Conservation (phyloP, 2,113 vertebrate species). For the Malurus cyaneus region DNA sequence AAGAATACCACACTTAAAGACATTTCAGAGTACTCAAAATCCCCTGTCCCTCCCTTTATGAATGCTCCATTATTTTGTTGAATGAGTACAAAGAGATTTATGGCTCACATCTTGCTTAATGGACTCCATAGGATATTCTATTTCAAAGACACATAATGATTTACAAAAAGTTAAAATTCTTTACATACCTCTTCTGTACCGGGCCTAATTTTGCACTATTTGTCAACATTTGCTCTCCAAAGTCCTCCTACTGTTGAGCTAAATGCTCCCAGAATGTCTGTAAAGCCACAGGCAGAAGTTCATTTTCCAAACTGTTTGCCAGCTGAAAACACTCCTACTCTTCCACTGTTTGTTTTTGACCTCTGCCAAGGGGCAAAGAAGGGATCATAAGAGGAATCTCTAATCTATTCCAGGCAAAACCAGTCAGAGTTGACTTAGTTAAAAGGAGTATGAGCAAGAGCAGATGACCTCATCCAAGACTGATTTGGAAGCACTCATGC, state of each 20-base stretch:
- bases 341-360: neutral
- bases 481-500: neutral
- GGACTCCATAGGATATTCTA: neutral
- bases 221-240: neutral
- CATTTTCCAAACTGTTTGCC: neutral
- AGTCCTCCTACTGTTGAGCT: neutral
- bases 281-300: neutral
- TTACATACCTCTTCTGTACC: neutral
- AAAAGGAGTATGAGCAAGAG: neutral
- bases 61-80: neutral
- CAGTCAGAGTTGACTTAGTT: neutral
- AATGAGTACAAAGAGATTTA: slow-evolving; percentile 7
- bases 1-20: neutral
- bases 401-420: neutral
- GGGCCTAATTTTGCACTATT: slow-evolving; percentile 10
- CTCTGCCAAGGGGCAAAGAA: neutral
- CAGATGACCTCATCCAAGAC: accelerated
- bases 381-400: neutral
- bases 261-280: neutral
- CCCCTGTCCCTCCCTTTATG: neutral
- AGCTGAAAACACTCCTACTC: neutral
- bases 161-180: slow-evolving; percentile 4
- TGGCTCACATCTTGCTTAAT: neutral
- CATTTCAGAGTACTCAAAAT: neutral
- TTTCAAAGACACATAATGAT: neutral